Evolutionary conservation across 2,888 invertebrate genomes (phyloP).

Genomic region (Callimorpha dominula): DNA sequence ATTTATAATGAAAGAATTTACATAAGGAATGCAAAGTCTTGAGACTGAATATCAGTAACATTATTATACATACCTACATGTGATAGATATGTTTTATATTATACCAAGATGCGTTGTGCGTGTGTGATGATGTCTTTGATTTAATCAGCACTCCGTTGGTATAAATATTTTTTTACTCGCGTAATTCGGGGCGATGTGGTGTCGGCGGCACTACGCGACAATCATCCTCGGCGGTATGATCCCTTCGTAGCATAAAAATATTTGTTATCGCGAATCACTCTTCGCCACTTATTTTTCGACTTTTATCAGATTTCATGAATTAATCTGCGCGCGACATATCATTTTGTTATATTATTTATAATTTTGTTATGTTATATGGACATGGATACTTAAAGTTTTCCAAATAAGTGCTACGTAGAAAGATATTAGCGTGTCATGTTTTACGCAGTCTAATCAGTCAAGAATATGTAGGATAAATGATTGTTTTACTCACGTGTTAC

Average conservation of each 20-base stretch:
- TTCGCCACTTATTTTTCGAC: conserved; percentile 62
- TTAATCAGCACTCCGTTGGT: conserved; percentile 32
- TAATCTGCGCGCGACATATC: conserved; percentile 55
- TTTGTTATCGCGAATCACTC: conserved; percentile 61
- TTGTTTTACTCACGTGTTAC: no score
- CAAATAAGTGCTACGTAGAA: no score
- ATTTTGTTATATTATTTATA: background rate
- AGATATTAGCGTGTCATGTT: background rate
- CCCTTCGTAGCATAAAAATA: conserved; percentile 57
- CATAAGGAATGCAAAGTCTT: background rate
- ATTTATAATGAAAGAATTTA: no score
- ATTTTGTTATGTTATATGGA: no score
- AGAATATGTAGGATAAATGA: no score
- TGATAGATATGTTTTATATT: background rate
- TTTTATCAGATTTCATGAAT: conserved; percentile 74
- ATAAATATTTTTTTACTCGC: conserved; percentile 45
- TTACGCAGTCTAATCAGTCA: no score
- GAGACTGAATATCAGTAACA: background rate
- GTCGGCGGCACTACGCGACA: conserved; percentile 29
- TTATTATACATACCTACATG: conserved; percentile 8
- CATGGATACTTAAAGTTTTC: no score
- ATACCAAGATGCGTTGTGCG: conserved; percentile 6
- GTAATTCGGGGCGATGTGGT: conserved; percentile 40
- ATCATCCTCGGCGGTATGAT: background rate
- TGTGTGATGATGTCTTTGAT: conserved; percentile 37